Conservation (phyloP, 2,797 vertebrate species). For the Sebastes ruberrimus region DNA sequence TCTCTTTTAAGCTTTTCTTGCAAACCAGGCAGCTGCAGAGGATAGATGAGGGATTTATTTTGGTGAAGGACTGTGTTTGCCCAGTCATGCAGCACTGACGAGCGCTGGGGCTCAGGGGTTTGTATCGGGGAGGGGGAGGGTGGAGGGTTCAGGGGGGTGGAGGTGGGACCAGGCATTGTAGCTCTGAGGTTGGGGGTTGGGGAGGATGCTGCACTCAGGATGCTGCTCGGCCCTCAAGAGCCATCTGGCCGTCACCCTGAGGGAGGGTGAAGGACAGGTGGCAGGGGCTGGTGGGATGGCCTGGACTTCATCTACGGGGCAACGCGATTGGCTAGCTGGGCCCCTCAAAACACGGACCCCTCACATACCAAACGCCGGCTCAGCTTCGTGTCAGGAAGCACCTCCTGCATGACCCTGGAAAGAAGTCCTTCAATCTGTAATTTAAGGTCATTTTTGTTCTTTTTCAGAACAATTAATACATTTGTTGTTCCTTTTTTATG, state of each 20-base stretch:
- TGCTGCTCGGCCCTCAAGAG: constrained; percentile 69
- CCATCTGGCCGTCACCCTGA: constrained; percentile 81
- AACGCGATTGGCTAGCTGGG: constrained; percentile 31
- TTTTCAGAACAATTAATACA: neutral
- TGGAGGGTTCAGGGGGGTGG: constrained; percentile 56
- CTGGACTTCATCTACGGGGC: constrained; percentile 40
- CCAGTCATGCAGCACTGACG: constrained; percentile 81
- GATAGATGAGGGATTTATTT: constrained; percentile 70
- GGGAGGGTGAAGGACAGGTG: constrained; percentile 81
- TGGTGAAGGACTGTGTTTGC: constrained; percentile 74
- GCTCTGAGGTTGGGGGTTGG: constrained; percentile 66
- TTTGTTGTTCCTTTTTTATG: neutral
- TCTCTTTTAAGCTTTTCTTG: constrained; percentile 38
- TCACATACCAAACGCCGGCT: constrained; percentile 30
- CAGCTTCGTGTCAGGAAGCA: constrained; percentile 34
- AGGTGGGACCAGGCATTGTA: constrained; percentile 62
- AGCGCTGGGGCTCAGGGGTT: constrained; percentile 69
- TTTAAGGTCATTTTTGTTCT: neutral
- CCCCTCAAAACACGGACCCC: constrained; percentile 12
- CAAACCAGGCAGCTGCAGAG: constrained; percentile 65
- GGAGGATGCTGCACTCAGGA: constrained; percentile 63
- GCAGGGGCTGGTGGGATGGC: constrained; percentile 65
- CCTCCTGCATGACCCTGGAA: constrained; percentile 16
- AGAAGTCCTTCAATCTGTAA: neutral
- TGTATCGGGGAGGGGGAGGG: constrained; percentile 28